These are phyloP conservation scores for Cacoxenus indagator DNA, from an alignment of 2,888 invertebrate species.

Conservation along the genomic window DNA sequence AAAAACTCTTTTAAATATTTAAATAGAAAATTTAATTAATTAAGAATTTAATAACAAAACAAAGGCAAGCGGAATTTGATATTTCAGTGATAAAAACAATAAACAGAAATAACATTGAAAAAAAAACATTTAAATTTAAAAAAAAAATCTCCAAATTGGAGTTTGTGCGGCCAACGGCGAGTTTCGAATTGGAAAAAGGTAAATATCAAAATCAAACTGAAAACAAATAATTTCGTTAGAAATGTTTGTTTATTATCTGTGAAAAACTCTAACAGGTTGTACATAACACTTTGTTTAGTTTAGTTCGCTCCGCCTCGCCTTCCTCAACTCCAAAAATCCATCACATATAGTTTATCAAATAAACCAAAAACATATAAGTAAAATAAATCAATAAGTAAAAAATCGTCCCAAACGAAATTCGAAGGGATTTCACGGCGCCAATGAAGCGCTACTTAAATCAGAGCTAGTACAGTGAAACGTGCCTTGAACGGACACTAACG, in stretches of 20 bases:
- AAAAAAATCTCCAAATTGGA: background rate
- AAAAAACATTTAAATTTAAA: background rate
- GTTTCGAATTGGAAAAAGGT: slow-evolving; percentile 12
- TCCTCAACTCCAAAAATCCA: no score
- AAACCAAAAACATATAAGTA: no score
- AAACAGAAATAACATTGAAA: no score
- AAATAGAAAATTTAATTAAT: background rate
- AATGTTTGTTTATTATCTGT: background rate
- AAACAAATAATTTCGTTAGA: background rate
- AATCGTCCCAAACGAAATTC: no score
- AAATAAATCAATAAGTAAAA: no score
- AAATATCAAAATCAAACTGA: background rate
- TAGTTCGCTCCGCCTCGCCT: no score
- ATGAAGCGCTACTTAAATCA: no score
- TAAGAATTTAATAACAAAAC: slow-evolving; percentile 1
- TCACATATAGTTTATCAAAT: no score
- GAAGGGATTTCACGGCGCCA: no score
- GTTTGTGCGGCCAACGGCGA: background rate
- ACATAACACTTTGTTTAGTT: no score
- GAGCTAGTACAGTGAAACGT: no score
- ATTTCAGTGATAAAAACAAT: background rate
- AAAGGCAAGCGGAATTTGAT: background rate
- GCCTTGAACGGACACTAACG: no score
- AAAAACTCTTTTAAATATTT: slow-evolving; percentile 4
- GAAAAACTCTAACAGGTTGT: background rate